A percentile compares a stretch with the other conserved stretches of the same genome.
Conservation (phyloP, 2,888 invertebrate species). For the Polia nebulosa region DNA sequence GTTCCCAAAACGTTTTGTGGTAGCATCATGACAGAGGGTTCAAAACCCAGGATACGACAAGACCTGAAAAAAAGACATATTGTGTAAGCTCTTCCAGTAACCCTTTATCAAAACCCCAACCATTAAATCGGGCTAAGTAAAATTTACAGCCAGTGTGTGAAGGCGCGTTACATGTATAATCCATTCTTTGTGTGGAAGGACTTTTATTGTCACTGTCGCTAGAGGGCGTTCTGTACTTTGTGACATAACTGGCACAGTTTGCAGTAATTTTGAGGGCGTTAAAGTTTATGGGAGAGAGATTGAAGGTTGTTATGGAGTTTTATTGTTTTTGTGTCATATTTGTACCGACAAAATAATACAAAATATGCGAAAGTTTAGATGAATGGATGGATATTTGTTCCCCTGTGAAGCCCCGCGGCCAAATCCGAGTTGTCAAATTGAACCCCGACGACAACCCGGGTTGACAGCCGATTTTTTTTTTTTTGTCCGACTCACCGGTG, state of each 20-base stretch:
- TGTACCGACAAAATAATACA: not conserved
- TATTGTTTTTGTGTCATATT: not conserved
- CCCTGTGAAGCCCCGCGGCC: too few relatives aligned
- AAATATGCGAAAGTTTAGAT: too few relatives aligned
- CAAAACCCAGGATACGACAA: too few relatives aligned
- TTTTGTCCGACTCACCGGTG: too few relatives aligned
- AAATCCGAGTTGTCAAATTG: too few relatives aligned
- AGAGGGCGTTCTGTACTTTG: conserved; percentile 41
- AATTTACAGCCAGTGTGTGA: conserved; percentile 77
- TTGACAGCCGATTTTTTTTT: too few relatives aligned
- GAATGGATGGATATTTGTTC: too few relatives aligned
- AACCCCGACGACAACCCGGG: too few relatives aligned
- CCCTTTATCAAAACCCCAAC: conserved; percentile 39
- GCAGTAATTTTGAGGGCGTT: conserved; percentile 9
- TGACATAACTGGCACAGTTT: conserved; percentile 6
- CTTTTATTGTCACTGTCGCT: conserved; percentile 55
- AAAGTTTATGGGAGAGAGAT: conserved; percentile 4
- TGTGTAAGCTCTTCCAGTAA: conserved; percentile 38
- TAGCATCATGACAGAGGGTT: too few relatives aligned
- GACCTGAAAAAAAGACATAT: too few relatives aligned
- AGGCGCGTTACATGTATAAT: conserved; percentile 78
- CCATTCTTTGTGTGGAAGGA: conserved; percentile 76
- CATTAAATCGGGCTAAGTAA: conserved; percentile 80
- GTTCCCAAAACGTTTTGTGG: too few relatives aligned
- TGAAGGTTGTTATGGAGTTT: not conserved